Conservation (phyloP, 35 echinoderm and acorn worm genomes). For the Lytechinus pictus region DNA sequence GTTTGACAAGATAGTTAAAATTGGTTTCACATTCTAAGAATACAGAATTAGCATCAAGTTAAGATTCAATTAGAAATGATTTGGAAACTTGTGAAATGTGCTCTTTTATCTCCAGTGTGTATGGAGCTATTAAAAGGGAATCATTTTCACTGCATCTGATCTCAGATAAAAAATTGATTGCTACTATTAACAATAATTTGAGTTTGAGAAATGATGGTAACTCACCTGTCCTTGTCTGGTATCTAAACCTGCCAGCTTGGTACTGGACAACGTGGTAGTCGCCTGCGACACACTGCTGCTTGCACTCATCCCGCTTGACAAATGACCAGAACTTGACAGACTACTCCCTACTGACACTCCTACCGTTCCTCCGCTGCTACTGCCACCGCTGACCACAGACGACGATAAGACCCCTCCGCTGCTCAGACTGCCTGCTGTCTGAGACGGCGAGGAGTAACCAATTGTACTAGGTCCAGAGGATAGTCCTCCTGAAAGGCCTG, state of each 20-base stretch:
- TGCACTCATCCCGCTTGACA: constrained; percentile 50
- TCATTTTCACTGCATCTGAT: background rate
- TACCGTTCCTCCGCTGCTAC: background rate
- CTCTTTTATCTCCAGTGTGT: too few relatives aligned
- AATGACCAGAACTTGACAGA: constrained; percentile 71
- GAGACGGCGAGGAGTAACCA: constrained; percentile 60
- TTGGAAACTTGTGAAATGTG: too few relatives aligned
- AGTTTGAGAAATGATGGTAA: background rate
- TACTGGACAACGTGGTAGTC: constrained; percentile 62
- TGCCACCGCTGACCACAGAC: background rate
- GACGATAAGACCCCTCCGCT: constrained; percentile 2
- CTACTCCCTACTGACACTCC: constrained; percentile 40
- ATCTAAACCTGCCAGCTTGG: constrained; percentile 77
- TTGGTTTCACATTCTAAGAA: too few relatives aligned
- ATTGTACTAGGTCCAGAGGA: constrained; percentile 39
- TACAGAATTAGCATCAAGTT: too few relatives aligned
- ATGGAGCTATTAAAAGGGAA: too few relatives aligned
- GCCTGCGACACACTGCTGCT: constrained; percentile 71
- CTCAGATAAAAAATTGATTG: too few relatives aligned
- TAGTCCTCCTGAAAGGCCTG: constrained; percentile 56
- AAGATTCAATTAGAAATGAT: too few relatives aligned
- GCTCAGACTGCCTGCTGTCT: constrained; percentile 24
- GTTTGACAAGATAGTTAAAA: too few relatives aligned
- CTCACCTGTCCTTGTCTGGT: constrained; percentile 60
- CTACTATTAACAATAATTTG: background rate